Base-by-base conservation (phyloP, 2,888 invertebrate genomes). In the Amphipyra tragopoginis region DNA sequence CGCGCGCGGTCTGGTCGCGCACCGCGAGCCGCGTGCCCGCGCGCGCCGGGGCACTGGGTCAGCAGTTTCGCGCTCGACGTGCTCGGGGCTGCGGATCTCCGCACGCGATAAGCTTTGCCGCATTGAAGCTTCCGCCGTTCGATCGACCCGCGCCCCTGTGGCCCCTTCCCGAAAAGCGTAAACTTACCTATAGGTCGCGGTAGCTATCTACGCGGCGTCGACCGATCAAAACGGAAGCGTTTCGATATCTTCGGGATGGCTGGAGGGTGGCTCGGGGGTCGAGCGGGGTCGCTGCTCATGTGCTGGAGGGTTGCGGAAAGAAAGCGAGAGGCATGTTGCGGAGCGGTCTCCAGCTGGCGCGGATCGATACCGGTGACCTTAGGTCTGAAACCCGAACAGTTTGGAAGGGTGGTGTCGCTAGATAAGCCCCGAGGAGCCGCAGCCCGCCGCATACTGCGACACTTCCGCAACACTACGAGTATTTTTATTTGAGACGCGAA, bases 311-410 rank as follows among this genome's bases (percentile, higher is more conserved):
- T 51, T 45, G 47, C 40, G 47, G 64, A 55, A 76, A 75, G 80
- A 76, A 81, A 82, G 78, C 73, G 77, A 79, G 80, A 81, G 79
- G 72, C 77, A 78, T 71, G 72, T 70, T 77, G 56, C 53, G 87
- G 86, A 83, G 86, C 86, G 88, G 86, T 86, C 84, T 81, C 88
- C 88, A 88, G 89, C 87, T 88, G 85, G 85, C 87, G 86, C 88
- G 87, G 92, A 93, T 93, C 93, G 89, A 93, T 93, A 92, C 81
- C 81, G 80, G 85, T 86, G 91, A 90, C 90, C 90, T 90, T 90
- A 91, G 87, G 78, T 85, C 85, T 85, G 77, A 83, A 82, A 81
- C 72, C 80, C 81, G 80, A 83, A 85, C 67, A 73, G 61, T 83
- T 81, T 54, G 76, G 52, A 79, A 67, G 81, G 80, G 75, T 82